Evolutionary conservation across 2,888 invertebrate genomes (phyloP).

Genomic region (Campopleginae sp.): DNA sequence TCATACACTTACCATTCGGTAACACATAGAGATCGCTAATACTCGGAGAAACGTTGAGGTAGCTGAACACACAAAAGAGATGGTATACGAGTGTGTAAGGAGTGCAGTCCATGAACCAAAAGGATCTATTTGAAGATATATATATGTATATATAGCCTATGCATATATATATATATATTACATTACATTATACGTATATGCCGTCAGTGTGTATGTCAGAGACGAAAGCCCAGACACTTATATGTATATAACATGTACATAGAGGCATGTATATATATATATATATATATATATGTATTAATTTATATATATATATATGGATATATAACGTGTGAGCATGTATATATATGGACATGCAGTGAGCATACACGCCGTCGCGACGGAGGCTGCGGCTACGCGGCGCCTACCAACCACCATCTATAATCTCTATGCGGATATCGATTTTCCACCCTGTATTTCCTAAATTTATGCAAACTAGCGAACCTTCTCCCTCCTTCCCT

Average conservation of each 20-base stretch:
- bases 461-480: constrained; percentile 84
- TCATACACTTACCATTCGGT: background rate
- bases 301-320: constrained; percentile 20
- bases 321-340: background rate
- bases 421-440: constrained; percentile 85
- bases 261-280: background rate
- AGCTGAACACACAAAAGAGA: constrained; percentile 48
- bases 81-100: constrained; percentile 26
- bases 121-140: constrained; percentile 31
- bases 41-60: constrained; percentile 46
- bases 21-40: constrained; percentile 29
- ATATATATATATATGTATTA: background rate
- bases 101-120: constrained; percentile 52
- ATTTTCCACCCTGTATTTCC: constrained; percentile 84
- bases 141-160: constrained; percentile 25
- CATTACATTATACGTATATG: constrained; percentile 3
- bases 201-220: constrained; percentile 34
- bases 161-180: too few relatives aligned
- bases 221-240: constrained; percentile 60
- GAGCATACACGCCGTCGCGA: constrained; percentile 83
- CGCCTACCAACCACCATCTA: constrained; percentile 84
- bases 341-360: constrained; percentile 46
- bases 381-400: constrained; percentile 84
- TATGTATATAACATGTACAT: constrained; percentile 1
- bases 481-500: constrained; percentile 64